A percentile compares a stretch with the other conserved stretches of the same genome.
Conservation (phyloP, 2,888 invertebrate species). For the Cantharis flavilabris region DNA sequence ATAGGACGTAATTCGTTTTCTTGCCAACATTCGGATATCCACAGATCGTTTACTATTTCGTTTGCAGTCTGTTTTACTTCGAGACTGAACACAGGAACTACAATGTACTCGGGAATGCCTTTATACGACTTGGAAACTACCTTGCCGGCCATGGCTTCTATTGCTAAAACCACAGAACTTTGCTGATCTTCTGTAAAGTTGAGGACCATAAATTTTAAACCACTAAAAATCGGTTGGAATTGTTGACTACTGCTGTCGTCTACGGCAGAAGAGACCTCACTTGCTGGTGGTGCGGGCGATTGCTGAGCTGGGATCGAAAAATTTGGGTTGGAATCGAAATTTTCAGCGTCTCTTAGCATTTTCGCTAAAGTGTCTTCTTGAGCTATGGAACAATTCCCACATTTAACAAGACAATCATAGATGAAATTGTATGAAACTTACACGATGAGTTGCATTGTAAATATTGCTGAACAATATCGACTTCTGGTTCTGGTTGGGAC, state of each 20-base stretch:
- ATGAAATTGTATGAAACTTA: constrained; percentile 2
- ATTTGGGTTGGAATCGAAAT: constrained; percentile 21
- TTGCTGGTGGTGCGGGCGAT: background rate
- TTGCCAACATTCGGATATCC: constrained; percentile 71
- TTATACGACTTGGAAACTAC: constrained; percentile 56
- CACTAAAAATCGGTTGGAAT: constrained; percentile 34
- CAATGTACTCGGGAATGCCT: constrained; percentile 67
- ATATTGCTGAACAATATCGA: constrained; percentile 45
- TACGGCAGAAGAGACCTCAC: constrained; percentile 10
- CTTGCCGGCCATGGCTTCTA: constrained; percentile 62
- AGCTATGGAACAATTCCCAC: constrained; percentile 8
- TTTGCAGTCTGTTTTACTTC: constrained; percentile 48
- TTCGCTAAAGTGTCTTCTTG: constrained; percentile 47
- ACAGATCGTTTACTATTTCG: constrained; percentile 72
- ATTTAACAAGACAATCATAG: no score
- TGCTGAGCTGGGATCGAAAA: background rate
- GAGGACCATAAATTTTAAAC: constrained; percentile 51
- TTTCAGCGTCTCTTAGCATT: constrained; percentile 30
- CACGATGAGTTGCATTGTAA: constrained; percentile 33
- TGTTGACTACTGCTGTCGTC: constrained; percentile 16
- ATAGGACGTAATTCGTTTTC: constrained; percentile 63
- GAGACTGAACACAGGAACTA: constrained; percentile 59
- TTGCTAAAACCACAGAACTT: constrained; percentile 53
- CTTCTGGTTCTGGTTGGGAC: constrained; percentile 34
- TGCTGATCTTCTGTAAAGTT: constrained; percentile 56